phyloP scores from a whole-genome alignment of 2,888 invertebrate genomes.

The Hirtodrosophila cameraria region DNA sequence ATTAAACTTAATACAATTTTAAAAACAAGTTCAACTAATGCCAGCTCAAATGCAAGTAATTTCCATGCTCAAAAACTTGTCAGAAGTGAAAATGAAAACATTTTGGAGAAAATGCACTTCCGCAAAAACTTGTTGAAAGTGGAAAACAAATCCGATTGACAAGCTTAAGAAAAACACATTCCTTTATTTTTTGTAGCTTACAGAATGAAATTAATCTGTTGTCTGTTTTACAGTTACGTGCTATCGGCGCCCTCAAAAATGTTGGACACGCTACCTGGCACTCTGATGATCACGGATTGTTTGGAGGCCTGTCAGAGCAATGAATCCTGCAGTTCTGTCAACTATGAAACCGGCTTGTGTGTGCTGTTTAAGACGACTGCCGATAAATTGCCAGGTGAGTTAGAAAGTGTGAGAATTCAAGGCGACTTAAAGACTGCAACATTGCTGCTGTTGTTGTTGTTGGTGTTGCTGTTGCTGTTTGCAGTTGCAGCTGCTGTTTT shows the following conservation, averaged over 20 bases:
- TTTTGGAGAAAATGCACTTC: no score
- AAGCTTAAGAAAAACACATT: no score
- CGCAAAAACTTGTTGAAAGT: no score
- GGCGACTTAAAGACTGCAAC: constrained; percentile 14
- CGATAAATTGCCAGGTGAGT: constrained; percentile 93
- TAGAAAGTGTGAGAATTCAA: constrained; percentile 75
- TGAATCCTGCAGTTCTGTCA: constrained; percentile 95
- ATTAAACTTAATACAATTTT: no score
- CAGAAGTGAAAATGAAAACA: no score
- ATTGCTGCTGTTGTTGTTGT: constrained; percentile 24
- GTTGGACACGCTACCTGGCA: constrained; percentile 95
- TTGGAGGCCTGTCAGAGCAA: constrained; percentile 96
- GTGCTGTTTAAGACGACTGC: constrained; percentile 96
- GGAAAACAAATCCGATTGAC: no score
- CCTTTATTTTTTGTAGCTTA: no score
- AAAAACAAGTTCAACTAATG: no score
- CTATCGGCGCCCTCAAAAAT: constrained; percentile 95
- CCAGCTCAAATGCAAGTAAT: no score
- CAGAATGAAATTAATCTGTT: constrained; percentile 6
- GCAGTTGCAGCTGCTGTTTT: constrained; percentile 43
- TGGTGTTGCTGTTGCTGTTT: constrained; percentile 6
- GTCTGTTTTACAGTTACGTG: constrained; percentile 87
- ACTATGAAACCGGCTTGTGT: constrained; percentile 97
- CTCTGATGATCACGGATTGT: constrained; percentile 96
- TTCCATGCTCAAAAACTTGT: no score